phyloP scores from a whole-genome alignment of 2,113 vertebrate species.

The Sinocyclocheilus anophthalmus region DNA sequence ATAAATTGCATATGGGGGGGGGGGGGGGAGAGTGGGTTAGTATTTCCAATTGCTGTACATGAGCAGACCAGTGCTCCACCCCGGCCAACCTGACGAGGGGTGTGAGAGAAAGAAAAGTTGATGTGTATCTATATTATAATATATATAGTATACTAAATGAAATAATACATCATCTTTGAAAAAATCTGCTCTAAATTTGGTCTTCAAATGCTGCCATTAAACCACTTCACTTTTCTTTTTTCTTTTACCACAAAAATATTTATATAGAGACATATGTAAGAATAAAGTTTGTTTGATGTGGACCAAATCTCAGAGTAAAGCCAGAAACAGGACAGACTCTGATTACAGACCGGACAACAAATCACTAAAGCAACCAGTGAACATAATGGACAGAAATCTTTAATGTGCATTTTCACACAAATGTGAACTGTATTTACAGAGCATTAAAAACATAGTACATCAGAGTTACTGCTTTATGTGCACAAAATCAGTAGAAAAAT shows the following conservation, averaged over 20 bases:
- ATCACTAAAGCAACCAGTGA: too few species aligned
- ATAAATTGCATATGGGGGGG: too few species aligned
- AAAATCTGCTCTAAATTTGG: background rate
- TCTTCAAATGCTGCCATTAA: background rate
- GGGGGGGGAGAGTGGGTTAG: too few species aligned
- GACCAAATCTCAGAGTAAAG: too few species aligned
- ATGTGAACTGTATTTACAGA: constrained; percentile 37
- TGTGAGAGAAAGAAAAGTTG: too few species aligned
- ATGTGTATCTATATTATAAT: too few species aligned
- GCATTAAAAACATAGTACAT: constrained; percentile 28
- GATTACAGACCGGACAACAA: too few species aligned
- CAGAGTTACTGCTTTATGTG: constrained; percentile 49
- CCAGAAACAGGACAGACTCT: background rate
- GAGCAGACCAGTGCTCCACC: too few species aligned
- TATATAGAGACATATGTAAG: background rate
- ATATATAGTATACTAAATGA: too few species aligned
- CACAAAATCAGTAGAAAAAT: constrained; percentile 79
- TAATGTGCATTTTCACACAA: constrained; percentile 41
- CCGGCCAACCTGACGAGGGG: too few species aligned
- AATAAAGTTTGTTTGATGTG: background rate
- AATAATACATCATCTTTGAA: too few species aligned
- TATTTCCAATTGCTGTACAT: too few species aligned
- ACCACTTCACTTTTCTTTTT: background rate
- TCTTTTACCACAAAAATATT: background rate
- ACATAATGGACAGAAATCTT: constrained; percentile 51